Evolutionary conservation across 2,113 vertebrate genomes (phyloP).

Genomic region (Heterotilapia buettikoferi): DNA sequence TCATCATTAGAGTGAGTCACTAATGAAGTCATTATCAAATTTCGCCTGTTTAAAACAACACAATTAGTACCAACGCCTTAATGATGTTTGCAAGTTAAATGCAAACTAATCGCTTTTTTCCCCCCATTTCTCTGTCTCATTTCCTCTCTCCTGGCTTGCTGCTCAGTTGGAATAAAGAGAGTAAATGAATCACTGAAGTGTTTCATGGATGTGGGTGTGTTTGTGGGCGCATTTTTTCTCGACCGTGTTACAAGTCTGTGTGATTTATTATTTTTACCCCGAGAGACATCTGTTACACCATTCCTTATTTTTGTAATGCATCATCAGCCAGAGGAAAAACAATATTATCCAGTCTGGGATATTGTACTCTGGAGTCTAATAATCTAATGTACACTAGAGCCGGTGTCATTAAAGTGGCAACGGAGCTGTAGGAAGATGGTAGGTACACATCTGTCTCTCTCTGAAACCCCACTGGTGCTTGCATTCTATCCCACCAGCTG

Average conservation of each 20-base stretch:
- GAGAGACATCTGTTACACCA: conserved; percentile 71
- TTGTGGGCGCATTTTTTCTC: conserved; percentile 36
- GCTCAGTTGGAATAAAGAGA: conserved; percentile 49
- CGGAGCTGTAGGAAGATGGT: conserved; percentile 53
- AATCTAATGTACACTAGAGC: conserved; percentile 69
- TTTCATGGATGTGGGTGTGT: conserved; percentile 37
- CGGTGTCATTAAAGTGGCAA: conserved; percentile 67
- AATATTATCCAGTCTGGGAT: conserved; percentile 73
- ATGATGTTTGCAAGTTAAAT: conserved; percentile 71
- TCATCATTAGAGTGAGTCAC: conserved; percentile 57
- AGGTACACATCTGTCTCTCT: conserved; percentile 55
- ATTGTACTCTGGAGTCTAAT: conserved; percentile 73
- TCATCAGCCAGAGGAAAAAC: conserved; percentile 72
- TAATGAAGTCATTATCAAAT: conserved; percentile 78
- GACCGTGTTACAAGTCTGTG: conserved; percentile 50
- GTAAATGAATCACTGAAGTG: conserved; percentile 62
- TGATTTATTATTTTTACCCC: conserved; percentile 74
- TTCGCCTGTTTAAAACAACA: conserved; percentile 68
- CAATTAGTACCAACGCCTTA: conserved; percentile 66
- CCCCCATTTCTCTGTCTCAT: conserved; percentile 38
- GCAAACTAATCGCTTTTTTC: conserved; percentile 47
- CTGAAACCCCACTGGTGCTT: conserved; percentile 29
- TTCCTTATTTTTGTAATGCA: conserved; percentile 77
- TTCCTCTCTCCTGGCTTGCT: conserved; percentile 31
- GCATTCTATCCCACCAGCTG: conserved; percentile 4